Evolutionary conservation across 2,113 vertebrate species (phyloP).

Genomic region (Podilymbus podiceps): DNA sequence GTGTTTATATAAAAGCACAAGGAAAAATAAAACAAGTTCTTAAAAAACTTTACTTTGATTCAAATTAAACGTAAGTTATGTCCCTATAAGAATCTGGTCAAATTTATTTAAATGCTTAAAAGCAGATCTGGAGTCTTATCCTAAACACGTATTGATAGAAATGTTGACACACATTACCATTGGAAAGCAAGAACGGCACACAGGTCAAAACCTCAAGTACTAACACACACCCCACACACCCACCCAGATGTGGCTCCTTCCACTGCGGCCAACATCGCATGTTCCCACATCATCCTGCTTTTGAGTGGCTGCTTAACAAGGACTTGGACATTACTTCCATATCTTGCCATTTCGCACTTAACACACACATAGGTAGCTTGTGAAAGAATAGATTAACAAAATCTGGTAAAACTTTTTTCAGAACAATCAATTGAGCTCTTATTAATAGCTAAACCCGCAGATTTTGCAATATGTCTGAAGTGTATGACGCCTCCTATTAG

Average conservation of each 20-base stretch:
- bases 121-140: not conserved
- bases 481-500: not conserved
- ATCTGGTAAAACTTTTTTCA: not conserved
- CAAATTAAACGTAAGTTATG: not conserved
- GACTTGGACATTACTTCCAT: not conserved
- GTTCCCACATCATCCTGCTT: not conserved
- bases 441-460: not conserved
- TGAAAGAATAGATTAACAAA: not conserved
- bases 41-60: not conserved
- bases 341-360: not conserved
- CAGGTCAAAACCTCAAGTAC: not conserved
- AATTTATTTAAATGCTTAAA: not conserved
- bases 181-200: not conserved
- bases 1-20: not conserved
- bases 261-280: not conserved
- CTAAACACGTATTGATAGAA: not conserved
- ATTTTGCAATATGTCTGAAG: not conserved
- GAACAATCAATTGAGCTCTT: not conserved
- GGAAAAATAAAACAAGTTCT: conserved; percentile 21
- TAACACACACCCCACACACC: not conserved
- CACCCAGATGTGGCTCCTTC: not conserved
- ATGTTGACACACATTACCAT: not conserved
- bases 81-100: not conserved
- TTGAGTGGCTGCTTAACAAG: not conserved
- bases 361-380: not conserved